phyloP scores from a whole-genome alignment of 2,113 vertebrate genomes.

The Corythornis vintsioides region DNA sequence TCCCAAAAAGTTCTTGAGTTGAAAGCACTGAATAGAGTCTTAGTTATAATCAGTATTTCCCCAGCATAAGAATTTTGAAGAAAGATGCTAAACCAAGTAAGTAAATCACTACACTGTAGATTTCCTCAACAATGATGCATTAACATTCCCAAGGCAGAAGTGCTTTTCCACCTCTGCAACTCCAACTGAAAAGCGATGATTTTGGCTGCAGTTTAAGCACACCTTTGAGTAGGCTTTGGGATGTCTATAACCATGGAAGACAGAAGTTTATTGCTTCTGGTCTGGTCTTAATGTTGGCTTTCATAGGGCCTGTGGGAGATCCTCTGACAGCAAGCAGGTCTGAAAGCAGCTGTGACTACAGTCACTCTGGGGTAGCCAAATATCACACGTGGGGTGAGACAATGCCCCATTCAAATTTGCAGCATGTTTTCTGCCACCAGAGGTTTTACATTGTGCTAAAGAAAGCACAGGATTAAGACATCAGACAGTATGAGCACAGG shows the following conservation, averaged over 20 bases:
- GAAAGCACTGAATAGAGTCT: background rate
- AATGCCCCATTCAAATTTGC: background rate
- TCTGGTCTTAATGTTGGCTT: constrained; percentile 17
- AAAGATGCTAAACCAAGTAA: background rate
- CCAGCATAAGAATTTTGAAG: background rate
- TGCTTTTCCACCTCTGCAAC: background rate
- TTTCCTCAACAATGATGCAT: background rate
- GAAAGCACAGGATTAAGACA: background rate
- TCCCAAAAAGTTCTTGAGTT: background rate
- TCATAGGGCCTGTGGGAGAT: background rate
- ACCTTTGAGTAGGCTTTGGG: constrained; percentile 18
- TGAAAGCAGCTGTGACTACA: constrained; percentile 40
- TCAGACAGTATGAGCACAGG: background rate
- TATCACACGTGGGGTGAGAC: background rate
- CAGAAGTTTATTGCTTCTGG: constrained; percentile 26
- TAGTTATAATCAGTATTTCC: background rate
- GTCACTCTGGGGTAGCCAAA: background rate
- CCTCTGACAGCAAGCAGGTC: constrained; percentile 5
- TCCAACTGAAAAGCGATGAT: background rate
- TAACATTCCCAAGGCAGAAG: background rate
- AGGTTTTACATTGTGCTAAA: constrained; percentile 16
- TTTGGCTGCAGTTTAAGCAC: constrained; percentile 21
- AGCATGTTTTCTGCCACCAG: background rate
- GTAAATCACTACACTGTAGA: background rate
- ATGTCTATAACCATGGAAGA: constrained; percentile 31